Evolutionary conservation across 2,888 invertebrate genomes (phyloP).

Genomic region (Monopis laevigella): DNA sequence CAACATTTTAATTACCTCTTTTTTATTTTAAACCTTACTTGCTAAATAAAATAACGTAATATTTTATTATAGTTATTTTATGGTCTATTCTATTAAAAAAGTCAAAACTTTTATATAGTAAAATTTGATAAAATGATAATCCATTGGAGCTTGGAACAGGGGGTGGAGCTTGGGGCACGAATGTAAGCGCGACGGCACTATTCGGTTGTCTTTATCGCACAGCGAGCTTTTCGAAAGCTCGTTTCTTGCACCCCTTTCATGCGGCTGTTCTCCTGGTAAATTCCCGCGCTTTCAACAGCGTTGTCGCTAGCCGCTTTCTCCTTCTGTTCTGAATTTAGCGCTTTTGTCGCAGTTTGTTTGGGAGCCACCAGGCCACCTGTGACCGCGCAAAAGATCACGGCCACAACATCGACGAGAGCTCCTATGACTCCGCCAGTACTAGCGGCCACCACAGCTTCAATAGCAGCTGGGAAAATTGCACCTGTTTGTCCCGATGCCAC

Average conservation of each 20-base stretch:
- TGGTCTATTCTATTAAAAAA: too few species aligned
- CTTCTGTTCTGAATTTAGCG: slow-evolving; percentile 27
- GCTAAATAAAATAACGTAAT: too few species aligned
- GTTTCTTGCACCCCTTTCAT: slow-evolving; percentile 24
- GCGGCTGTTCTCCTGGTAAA: slow-evolving; percentile 46
- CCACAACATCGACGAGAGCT: slow-evolving; percentile 25
- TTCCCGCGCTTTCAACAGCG: slow-evolving; percentile 57
- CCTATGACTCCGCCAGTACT: slow-evolving; percentile 27
- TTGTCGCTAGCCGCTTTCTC: slow-evolving; percentile 66
- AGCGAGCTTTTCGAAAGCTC: slow-evolving; percentile 46
- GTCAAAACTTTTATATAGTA: too few species aligned
- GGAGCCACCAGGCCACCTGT: slow-evolving; percentile 27
- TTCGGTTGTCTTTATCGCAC: slow-evolving; percentile 35
- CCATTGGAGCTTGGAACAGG: too few species aligned
- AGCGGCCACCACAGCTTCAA: slow-evolving; percentile 25
- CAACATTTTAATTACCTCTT: too few species aligned
- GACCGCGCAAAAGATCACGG: slow-evolving; percentile 22
- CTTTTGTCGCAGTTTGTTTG: slow-evolving; percentile 41
- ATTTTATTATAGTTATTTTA: too few species aligned
- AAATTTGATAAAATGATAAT: too few species aligned
- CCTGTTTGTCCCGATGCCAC: slow-evolving; percentile 37
- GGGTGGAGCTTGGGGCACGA: slow-evolving; percentile 1
- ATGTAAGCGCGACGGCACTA: not conserved
- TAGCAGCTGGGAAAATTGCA: slow-evolving; percentile 19
- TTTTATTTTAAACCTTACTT: too few species aligned